Conservation (phyloP, 2,113 vertebrate genomes). For the Zosterops borbonicus region DNA sequence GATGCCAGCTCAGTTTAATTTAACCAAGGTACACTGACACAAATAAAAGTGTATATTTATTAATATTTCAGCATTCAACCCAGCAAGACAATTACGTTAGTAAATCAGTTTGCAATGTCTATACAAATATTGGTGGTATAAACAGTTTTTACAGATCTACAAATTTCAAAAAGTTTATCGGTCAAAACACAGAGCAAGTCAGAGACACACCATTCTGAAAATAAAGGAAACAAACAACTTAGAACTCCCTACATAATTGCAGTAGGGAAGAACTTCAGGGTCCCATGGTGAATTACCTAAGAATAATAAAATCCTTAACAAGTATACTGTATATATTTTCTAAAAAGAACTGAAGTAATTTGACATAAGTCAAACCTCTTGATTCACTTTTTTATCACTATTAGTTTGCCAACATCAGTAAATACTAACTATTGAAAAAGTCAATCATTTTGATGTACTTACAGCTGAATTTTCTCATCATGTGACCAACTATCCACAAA, state of each 20-base stretch:
- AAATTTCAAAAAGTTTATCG: neutral
- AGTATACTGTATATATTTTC: neutral
- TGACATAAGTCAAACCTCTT: neutral
- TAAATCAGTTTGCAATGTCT: neutral
- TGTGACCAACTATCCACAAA: conserved; percentile 67
- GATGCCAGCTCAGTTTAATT: conserved; percentile 42
- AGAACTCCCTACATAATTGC: neutral
- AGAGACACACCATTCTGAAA: neutral
- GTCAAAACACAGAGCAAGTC: conserved; percentile 1
- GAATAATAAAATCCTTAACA: neutral
- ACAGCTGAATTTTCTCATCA: conserved; percentile 66
- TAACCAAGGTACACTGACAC: conserved; percentile 40
- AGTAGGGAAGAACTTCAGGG: neutral
- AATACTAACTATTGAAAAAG: conserved; percentile 48
- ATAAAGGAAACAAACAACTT: neutral
- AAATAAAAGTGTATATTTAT: conserved; percentile 41
- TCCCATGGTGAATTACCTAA: neutral
- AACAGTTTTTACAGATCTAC: neutral
- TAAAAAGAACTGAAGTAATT: neutral
- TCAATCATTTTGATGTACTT: conserved; percentile 61
- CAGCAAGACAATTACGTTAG: neutral
- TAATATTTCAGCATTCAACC: conserved; percentile 19
- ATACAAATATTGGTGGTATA: neutral
- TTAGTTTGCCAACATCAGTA: conserved; percentile 18
- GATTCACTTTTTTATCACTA: neutral